Evolutionary conservation across 2,888 invertebrate species (phyloP), one percentile per base, ranked within the genome.

Genomic region (Boloria euphrosyne): DNA sequence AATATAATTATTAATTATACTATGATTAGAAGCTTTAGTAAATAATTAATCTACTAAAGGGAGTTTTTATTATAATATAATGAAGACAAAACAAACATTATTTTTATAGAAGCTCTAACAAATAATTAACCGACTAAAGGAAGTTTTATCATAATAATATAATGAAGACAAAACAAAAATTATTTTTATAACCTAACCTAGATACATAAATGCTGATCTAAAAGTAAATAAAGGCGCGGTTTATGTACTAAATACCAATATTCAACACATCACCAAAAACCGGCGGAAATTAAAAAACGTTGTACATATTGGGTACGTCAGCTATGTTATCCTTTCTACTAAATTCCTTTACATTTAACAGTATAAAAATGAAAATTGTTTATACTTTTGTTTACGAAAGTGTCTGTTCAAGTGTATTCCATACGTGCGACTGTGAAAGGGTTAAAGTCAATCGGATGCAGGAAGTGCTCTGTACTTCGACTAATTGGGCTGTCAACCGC

Each of bases 401-500:
- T 44, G 46, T 46, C 55, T 57, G 46, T 57, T 57, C 46, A 46
- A 38, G 31, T 3, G 5, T 52, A 46, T 52, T n/a, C 14, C 50
- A 52, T 64, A 38, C 52, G 14, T 43, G 18, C 31, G 65, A 71
- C 74, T 75, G 74, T 71, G 66, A 68, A 72, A 71, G 72, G 66
- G 60, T 62, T 52, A 65, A 67, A 60, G 58, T 54, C 67, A 71
- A 74, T 69, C 73, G 78, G 75, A 74, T 70, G 72, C 66, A 73
- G 70, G 69, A 73, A 75, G 74, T 76, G 71, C 72, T 78, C 77
- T 80, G 78, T 74, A 73, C 69, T 75, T 79, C 79, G 87, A 86
- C 85, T 87, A 89, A 89, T 88, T 86, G 82, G 80, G 74, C 83
- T 87, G 89, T 87, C 89, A 87, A 83, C 84, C 87, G 77, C 89